A percentile compares a stretch with the other conserved stretches of the same genome.
phyloP scores from a whole-genome alignment of 53 echinoderm and acorn worm species.

The Zoroaster sp. region DNA sequence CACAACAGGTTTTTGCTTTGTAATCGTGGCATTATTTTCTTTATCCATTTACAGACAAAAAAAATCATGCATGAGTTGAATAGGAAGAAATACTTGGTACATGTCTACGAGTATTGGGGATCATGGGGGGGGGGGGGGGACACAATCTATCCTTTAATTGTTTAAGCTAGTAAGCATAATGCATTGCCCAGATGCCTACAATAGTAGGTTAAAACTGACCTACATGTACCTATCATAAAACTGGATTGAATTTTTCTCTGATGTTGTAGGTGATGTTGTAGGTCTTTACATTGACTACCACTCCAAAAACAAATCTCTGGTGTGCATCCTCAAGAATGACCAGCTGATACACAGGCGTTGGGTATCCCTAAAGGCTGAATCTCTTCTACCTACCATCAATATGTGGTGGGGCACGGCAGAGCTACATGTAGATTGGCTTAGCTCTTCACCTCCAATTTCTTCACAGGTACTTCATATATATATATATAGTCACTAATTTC shows the following conservation, averaged over 20 bases:
- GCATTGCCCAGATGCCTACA: too few species aligned
- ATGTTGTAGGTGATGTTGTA: slow-evolving; percentile 82
- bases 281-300: slow-evolving; percentile 76
- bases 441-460: slow-evolving; percentile 44
- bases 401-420: slow-evolving; percentile 98
- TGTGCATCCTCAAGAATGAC: slow-evolving; percentile 83
- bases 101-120: too few species aligned
- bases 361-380: slow-evolving; percentile 68
- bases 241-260: too few species aligned
- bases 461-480: slow-evolving; percentile 47
- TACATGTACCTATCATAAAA: too few species aligned
- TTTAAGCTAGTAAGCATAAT: too few species aligned
- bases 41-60: too few species aligned
- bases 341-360: slow-evolving; percentile 75
- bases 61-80: too few species aligned
- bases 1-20: neutral
- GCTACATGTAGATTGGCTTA: slow-evolving; percentile 76
- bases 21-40: neutral
- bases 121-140: too few species aligned
- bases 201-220: too few species aligned
- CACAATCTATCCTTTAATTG: too few species aligned
- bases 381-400: slow-evolving; percentile 85
- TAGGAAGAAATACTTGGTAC: too few species aligned
- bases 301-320: slow-evolving; percentile 65
- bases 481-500: neutral